Base-by-base conservation (phyloP, 37 sponge, comb jelly and placozoan species). In the Axinella damicornis region DNA sequence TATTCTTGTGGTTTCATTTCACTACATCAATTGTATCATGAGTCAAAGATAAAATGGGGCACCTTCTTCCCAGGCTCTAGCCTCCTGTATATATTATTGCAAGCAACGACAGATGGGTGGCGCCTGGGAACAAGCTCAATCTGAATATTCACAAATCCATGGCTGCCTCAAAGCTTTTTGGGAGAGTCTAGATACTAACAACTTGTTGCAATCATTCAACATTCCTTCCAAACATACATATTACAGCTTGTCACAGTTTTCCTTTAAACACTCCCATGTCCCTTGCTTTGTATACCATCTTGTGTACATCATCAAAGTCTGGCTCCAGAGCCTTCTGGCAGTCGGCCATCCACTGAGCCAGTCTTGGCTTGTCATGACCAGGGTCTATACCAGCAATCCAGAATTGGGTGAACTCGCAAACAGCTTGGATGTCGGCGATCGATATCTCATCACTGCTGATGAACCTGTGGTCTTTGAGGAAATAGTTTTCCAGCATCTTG, bases 341-440 rank as follows among this genome's bases (percentile, higher is more conserved):
- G 60, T 82, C 87, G 19, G 36, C 66, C 76, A 94, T 55, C 94
- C 94, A 94, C 21, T 58, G 36, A 20, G 82, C 67, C 5, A 94
- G 63, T 14, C 71, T 76, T 19, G 94, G 91, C 32, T 68, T 73
- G 24, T 76, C 91, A 15, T 53, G 64, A 14, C 57, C 39, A 25
- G 82, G 63, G 59, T 86, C 72, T 54, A 79, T 27, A 38, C 69
- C 79, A 14, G 74, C 71, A 84, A 90, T 80, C 88, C 88, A 90
- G 73, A 82, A 83, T 72, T 94, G 94, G 2, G 91, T 87, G 56
- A 94, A 52, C 79, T 94, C 94, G 53, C 94, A 94, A 31, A 90
- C 62, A 0, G 91, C 94, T 65, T 94, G 94, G 39, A 94, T 53
- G 77, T 94, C 94, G 17, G 94, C 94, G 52, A 94, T 87, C 31